Conservation (phyloP, 2,113 vertebrate species). For the Nothoprocta pentlandii region DNA sequence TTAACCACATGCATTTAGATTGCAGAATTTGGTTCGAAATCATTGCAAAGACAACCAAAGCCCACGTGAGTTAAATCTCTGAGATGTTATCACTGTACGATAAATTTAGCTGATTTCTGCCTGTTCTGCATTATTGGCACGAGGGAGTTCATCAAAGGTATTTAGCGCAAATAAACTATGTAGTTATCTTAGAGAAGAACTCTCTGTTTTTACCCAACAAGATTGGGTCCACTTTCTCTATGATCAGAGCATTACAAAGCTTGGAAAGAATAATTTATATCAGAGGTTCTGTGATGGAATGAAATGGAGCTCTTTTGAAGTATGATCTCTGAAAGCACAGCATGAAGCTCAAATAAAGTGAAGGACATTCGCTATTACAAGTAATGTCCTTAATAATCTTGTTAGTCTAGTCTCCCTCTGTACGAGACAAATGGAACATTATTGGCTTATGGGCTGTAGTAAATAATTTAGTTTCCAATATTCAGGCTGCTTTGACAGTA, state of each 20-base stretch:
- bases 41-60: constrained; percentile 32
- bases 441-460: constrained; percentile 97
- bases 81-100: constrained; percentile 50
- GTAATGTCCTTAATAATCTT: constrained; percentile 99
- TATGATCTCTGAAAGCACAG: constrained; percentile 90
- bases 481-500: constrained; percentile 97
- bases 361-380: constrained; percentile 97
- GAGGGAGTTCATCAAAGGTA: constrained; percentile 73
- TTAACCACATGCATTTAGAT: constrained; percentile 32
- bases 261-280: constrained; percentile 85
- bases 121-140: constrained; percentile 45
- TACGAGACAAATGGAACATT: constrained; percentile 97
- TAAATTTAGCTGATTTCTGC: constrained; percentile 62
- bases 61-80: constrained; percentile 53
- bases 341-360: constrained; percentile 90
- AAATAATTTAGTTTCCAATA: constrained; percentile 98
- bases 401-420: constrained; percentile 92
- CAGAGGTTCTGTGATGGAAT: constrained; percentile 85
- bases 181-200: constrained; percentile 70
- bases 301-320: constrained; percentile 90
- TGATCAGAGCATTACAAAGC: constrained; percentile 83
- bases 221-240: constrained; percentile 74
- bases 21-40: constrained; percentile 65
- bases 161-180: constrained; percentile 72
- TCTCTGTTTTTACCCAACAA: constrained; percentile 72